Conservation (phyloP, 2,888 invertebrate species). For the Xestoiulus laeticollis region DNA sequence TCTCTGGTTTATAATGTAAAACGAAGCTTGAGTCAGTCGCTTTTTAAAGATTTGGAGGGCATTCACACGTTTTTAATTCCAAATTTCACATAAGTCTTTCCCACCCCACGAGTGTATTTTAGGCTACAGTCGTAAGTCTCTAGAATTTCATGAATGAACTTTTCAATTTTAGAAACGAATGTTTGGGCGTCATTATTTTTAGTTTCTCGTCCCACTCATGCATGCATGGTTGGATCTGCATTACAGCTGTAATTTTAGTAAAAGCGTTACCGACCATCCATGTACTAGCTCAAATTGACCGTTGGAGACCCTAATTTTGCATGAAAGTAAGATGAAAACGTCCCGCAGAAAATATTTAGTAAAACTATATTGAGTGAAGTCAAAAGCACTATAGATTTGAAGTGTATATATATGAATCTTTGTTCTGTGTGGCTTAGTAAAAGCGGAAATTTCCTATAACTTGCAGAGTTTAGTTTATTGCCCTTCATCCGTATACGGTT, state of each 20-base stretch:
- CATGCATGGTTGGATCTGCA: neutral
- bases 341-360: no score
- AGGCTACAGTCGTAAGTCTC: neutral
- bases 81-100: conserved; percentile 7
- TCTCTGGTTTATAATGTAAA: no score
- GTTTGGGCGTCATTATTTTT: neutral
- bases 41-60: neutral
- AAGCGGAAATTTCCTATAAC: conserved; percentile 11
- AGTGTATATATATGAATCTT: neutral
- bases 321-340: neutral
- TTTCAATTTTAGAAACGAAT: neutral
- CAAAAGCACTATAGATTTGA: no score
- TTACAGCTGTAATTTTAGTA: neutral
- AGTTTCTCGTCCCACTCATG: neutral
- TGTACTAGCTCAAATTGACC: neutral
- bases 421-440: neutral
- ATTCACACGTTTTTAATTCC: neutral
- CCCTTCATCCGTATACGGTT: neutral
- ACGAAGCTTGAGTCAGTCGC: neutral
- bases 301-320: neutral
- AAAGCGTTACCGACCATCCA: neutral
- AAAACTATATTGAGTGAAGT: no score
- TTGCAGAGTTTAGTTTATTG: neutral
- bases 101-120: neutral
- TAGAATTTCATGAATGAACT: conserved; percentile 11